A percentile compares a stretch with the other conserved stretches of the same genome.
These are phyloP conservation scores for Taeniopygia guttata DNA, from an alignment of 2,797 vertebrate species.

Conservation along the genomic window DNA sequence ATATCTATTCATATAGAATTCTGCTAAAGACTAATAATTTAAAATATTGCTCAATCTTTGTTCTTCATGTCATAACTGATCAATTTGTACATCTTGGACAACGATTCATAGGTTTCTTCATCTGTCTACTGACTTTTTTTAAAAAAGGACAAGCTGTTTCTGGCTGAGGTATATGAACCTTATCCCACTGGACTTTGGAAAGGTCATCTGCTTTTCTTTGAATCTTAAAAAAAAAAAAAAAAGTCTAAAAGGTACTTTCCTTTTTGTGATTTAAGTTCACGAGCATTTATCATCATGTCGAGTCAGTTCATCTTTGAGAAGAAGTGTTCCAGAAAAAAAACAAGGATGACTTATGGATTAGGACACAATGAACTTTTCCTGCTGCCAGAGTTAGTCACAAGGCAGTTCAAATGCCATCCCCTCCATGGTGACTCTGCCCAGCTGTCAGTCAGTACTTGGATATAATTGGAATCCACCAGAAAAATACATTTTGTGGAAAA, in stretches of 20 bases:
- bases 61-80: not conserved
- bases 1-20: not conserved
- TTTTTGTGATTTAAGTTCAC: conserved; percentile 18
- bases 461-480: not conserved
- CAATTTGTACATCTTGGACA: not conserved
- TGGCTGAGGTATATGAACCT: not conserved
- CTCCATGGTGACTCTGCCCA: not conserved
- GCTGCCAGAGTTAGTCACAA: conserved; percentile 16
- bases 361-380: conserved; percentile 12
- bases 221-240: not conserved
- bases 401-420: not conserved
- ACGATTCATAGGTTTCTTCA: not conserved
- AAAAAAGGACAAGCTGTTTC: not conserved
- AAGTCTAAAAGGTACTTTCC: conserved; percentile 33
- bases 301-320: conserved; percentile 5
- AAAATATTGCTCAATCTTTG: not conserved
- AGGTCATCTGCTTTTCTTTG: conserved; percentile 3
- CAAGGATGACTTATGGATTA: not conserved
- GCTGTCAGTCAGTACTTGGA: not conserved
- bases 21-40: not conserved
- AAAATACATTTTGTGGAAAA: not conserved
- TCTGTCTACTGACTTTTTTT: not conserved
- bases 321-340: not conserved
- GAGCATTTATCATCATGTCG: not conserved
- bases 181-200: conserved; percentile 9